Conservation (phyloP, 1,140 invertebrate species). For the Bacillus rossius region DNA sequence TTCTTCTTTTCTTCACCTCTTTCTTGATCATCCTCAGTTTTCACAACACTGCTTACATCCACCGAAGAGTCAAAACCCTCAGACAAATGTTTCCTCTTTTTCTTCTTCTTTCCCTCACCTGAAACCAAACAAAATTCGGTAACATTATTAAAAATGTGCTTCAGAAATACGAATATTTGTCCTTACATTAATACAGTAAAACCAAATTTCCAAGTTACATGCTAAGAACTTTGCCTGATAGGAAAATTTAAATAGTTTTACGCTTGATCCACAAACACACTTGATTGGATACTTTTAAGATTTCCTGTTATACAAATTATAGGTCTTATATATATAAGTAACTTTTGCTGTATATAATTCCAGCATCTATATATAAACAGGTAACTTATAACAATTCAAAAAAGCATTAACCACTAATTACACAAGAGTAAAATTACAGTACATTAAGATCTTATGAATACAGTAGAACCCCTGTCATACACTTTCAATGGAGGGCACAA, state of each 20-base stretch:
- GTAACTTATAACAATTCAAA: too few species aligned
- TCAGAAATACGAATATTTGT: not conserved
- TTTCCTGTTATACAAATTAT: too few species aligned
- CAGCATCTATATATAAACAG: too few species aligned
- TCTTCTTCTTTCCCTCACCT: constrained; percentile 6
- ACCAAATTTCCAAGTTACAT: not conserved
- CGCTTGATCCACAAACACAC: not conserved
- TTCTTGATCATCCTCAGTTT: not conserved
- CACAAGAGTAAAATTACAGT: too few species aligned
- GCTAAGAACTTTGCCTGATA: not conserved
- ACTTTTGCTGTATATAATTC: too few species aligned
- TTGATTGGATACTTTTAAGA: not conserved
- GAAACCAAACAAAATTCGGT: too few species aligned
- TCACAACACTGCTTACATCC: not conserved
- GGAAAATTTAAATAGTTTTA: not conserved
- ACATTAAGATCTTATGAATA: too few species aligned
- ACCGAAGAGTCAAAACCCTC: not conserved
- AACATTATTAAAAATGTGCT: too few species aligned
- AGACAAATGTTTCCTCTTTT: not conserved
- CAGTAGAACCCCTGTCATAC: too few species aligned
- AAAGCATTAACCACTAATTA: too few species aligned
- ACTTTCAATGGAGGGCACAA: too few species aligned
- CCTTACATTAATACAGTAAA: not conserved
- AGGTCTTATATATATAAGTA: too few species aligned
- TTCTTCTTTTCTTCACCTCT: constrained; percentile 17